Conservation (phyloP, 2,888 invertebrate species). For the Nephrotoma guestfalica region DNA sequence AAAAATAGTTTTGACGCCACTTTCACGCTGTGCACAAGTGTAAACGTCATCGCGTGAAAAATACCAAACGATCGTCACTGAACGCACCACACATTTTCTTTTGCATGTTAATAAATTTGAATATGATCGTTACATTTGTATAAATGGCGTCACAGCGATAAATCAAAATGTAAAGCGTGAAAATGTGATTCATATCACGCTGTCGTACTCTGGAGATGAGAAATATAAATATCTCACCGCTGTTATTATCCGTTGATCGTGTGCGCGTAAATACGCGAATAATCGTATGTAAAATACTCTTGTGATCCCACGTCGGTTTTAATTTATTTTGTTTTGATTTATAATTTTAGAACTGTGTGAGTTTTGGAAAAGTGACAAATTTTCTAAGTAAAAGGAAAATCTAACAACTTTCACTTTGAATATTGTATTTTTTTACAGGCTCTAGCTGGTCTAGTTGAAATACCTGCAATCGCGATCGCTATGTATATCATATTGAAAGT, state of each 20-base stretch:
- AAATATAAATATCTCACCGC: neutral
- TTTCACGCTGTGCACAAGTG: neutral
- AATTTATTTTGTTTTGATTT: neutral
- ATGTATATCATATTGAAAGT: conserved; percentile 59
- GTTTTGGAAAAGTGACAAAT: neutral
- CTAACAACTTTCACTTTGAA: neutral
- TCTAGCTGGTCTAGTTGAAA: conserved; percentile 58
- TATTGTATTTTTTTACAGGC: conserved; percentile 26
- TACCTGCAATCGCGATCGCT: conserved; percentile 62
- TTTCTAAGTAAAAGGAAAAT: neutral
- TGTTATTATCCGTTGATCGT: neutral
- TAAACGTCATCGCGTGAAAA: neutral
- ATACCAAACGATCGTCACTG: neutral
- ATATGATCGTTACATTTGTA: neutral
- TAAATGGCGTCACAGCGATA: neutral
- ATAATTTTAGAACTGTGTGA: neutral
- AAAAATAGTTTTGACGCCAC: neutral
- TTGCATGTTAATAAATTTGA: neutral
- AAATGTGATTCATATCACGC: neutral
- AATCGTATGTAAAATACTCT: neutral
- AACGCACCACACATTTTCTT: too few species aligned
- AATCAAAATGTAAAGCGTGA: neutral
- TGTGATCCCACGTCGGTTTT: neutral
- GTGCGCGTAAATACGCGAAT: neutral
- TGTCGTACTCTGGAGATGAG: neutral